Base-by-base conservation (phyloP, 2,888 invertebrate genomes). In the Mongoloraphidia duomilia region DNA sequence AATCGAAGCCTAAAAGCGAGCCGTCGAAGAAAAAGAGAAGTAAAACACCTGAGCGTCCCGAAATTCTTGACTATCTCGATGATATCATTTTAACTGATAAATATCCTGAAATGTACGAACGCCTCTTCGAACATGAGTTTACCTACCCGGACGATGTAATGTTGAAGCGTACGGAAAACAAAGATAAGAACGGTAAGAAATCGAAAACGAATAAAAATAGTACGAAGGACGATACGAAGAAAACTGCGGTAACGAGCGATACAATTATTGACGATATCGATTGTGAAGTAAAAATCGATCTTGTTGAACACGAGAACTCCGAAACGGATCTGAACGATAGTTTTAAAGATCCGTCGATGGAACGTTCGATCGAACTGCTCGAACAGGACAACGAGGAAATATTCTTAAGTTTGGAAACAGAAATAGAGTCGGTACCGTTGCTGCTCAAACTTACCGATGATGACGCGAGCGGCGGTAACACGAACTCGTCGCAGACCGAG, bases 381-480 rank as follows among this genome's bases (percentile, higher is more conserved):
- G 41, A 47, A 12, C 34, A 47, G 9, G 48, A 48, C 17, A 36
- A 40, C 33, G 48, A 48, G 9, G 48, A 48, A 8, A 17, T 10
- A 36, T 48, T 48, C 33, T 26, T 48, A 26, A 48, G 48, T 26
- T 37, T 48, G 9, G 48, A 48, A 12, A 38, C 48, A 4, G 48
- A 48, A 12, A 12, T 36, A 9, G 13, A 13, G 9, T 9, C 17
- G n/a, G 13, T 26, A 2, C 9, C 17, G 17, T n/a, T 14, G 14
- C 14, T 11, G 39, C 34, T 13, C 9, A 13, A 13, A 26, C 26
- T 26, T 6, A 74, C 74, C 1, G 76, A 75, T 0, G 77, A 77
- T 53, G 77, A 77, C 46, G 76, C 76, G 51, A 72, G 69, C 51
- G 62, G 68, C 2, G 71, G 74, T 26, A 43, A 37, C n/a, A 33